A percentile compares a stretch with the other conserved stretches of the same genome.
These are phyloP conservation scores for Hydraecia micacea DNA, from an alignment of 2,888 invertebrate genomes.

Conservation along the genomic window DNA sequence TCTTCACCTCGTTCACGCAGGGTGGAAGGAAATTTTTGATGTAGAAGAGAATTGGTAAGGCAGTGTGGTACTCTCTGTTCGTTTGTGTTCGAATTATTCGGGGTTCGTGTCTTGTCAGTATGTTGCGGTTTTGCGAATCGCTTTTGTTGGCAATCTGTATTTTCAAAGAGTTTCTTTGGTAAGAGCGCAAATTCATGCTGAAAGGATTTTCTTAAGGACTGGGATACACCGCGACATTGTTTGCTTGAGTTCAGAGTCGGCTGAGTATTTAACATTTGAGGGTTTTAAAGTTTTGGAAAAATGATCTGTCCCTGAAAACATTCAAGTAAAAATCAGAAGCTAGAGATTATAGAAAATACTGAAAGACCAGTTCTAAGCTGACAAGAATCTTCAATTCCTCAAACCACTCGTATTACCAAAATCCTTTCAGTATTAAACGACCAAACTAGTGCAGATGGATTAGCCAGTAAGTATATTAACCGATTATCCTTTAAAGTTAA, in stretches of 20 bases:
- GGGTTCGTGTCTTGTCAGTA: slow-evolving; percentile 29
- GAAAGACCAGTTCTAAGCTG: not conserved
- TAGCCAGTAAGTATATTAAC: too few relatives aligned
- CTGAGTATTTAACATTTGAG: not conserved
- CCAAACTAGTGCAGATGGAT: not conserved
- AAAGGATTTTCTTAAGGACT: not conserved
- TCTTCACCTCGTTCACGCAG: slow-evolving; percentile 39
- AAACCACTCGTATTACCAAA: not conserved
- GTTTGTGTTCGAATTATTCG: slow-evolving; percentile 45
- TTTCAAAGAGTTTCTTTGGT: slow-evolving; percentile 19
- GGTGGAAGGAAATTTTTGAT: slow-evolving; percentile 61
- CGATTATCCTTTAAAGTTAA: too few relatives aligned
- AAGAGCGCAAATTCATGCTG: not conserved
- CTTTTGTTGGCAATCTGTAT: slow-evolving; percentile 7
- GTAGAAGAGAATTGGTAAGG: slow-evolving; percentile 63
- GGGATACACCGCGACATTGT: not conserved
- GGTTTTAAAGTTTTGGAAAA: not conserved
- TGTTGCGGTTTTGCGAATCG: slow-evolving; percentile 39
- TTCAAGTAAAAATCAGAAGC: too few relatives aligned
- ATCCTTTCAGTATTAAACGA: not conserved
- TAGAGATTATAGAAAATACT: not conserved
- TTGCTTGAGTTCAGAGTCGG: not conserved
- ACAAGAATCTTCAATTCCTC: too few relatives aligned
- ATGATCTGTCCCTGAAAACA: not conserved
- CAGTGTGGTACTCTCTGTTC: slow-evolving; percentile 45